phyloP scores from a whole-genome alignment of 2,888 invertebrate species.

The Euproctis similis region DNA sequence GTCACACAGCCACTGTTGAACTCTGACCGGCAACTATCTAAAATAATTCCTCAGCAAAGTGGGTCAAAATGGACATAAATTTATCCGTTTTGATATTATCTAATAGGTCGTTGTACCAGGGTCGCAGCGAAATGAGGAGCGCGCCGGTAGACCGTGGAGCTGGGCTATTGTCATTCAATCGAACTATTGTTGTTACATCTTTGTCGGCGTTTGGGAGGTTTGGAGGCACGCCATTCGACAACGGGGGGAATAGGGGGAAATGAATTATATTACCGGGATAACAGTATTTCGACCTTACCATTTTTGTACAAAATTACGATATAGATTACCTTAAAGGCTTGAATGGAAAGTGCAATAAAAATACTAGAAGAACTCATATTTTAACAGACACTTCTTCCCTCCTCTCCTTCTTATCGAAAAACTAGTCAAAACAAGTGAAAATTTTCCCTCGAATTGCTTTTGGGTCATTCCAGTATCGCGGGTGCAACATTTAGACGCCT shows the following conservation, averaged over 20 bases:
- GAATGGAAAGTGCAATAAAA: too few species aligned
- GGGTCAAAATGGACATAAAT: conserved; percentile 51
- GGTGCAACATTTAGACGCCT: too few species aligned
- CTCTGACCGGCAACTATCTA: conserved; percentile 47
- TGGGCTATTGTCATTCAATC: conserved; percentile 65
- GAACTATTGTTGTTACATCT: conserved; percentile 51
- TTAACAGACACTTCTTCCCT: too few species aligned
- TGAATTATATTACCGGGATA: too few species aligned
- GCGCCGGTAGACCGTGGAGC: conserved; percentile 50
- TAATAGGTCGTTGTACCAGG: conserved; percentile 36
- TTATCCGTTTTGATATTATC: conserved; percentile 31
- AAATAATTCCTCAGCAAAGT: conserved; percentile 38
- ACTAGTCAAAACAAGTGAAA: too few species aligned
- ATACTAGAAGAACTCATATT: too few species aligned
- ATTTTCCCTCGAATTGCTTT: too few species aligned
- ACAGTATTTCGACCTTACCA: too few species aligned
- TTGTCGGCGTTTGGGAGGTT: conserved; percentile 49
- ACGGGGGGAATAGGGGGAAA: conserved; percentile 26
- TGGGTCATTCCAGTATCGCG: too few species aligned
- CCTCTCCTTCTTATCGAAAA: too few species aligned
- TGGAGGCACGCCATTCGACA: conserved; percentile 43
- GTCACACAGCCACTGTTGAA: conserved; percentile 22
- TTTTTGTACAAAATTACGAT: too few species aligned
- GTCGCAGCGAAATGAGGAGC: conserved; percentile 34
- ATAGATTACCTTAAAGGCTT: too few species aligned